These are phyloP conservation scores for Hemithea aestivaria DNA, from an alignment of 2,888 invertebrate species.

Conservation along the genomic window DNA sequence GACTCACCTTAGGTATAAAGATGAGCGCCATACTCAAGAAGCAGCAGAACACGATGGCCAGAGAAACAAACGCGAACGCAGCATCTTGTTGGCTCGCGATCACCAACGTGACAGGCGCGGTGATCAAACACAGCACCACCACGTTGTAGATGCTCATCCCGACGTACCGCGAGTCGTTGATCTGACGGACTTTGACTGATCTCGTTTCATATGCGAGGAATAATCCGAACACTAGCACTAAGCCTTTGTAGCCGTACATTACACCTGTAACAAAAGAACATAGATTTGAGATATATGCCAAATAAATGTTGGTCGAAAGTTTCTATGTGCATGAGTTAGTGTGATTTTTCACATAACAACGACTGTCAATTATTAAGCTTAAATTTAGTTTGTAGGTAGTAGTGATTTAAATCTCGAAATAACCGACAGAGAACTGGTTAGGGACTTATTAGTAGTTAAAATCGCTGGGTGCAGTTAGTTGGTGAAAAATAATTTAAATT, in stretches of 20 bases:
- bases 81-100: conserved; percentile 99
- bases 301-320: no score
- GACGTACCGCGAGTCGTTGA: conserved; percentile 98
- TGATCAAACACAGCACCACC: conserved; percentile 97
- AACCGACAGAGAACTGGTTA: no score
- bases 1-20: conserved; percentile 95
- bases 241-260: conserved; percentile 97
- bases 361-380: no score
- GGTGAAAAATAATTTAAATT: no score
- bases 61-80: conserved; percentile 96
- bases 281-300: not conserved
- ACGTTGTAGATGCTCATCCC: conserved; percentile 99
- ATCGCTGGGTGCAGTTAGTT: no score
- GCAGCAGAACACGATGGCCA: conserved; percentile 98
- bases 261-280: conserved; percentile 81
- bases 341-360: no score
- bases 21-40: conserved; percentile 99
- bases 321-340: no score
- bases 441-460: no score
- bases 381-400: no score
- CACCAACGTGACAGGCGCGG: conserved; percentile 98
- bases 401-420: no score
- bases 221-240: conserved; percentile 97
- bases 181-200: conserved; percentile 97
- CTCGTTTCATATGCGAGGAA: conserved; percentile 99